phyloP scores from a whole-genome alignment of 2,888 invertebrate genomes.

The Rotaria sp. region DNA sequence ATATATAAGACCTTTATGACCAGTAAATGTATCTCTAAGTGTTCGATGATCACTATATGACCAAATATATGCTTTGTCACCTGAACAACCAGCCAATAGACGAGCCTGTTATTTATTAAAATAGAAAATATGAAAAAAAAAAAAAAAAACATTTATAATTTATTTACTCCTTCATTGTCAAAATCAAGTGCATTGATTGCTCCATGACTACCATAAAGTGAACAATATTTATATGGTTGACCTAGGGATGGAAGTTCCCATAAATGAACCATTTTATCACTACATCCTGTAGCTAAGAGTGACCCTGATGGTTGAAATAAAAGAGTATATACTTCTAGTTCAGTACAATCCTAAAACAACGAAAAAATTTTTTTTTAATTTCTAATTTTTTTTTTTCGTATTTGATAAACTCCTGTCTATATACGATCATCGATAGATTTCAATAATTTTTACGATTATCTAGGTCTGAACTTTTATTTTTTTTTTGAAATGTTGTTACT shows the following conservation, averaged over 20 bases:
- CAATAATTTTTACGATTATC: too few species aligned
- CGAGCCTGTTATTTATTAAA: conserved; percentile 60
- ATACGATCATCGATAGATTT: too few species aligned
- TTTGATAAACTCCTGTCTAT: too few species aligned
- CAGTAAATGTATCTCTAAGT: conserved; percentile 73
- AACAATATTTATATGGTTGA: conserved; percentile 50
- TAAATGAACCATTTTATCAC: conserved; percentile 88
- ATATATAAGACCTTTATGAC: conserved; percentile 93
- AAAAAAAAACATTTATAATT: conserved; percentile 2
- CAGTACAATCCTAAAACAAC: conserved; percentile 69
- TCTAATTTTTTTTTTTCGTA: too few species aligned
- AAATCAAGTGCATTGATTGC: conserved; percentile 92
- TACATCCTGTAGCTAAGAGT: conserved; percentile 77
- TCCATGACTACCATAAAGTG: conserved; percentile 83
- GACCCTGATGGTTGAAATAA: conserved; percentile 84
- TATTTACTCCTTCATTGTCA: conserved; percentile 65
- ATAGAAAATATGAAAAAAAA: not conserved
- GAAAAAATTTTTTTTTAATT: too few species aligned
- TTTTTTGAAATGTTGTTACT: too few species aligned
- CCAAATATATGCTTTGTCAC: conserved; percentile 95
- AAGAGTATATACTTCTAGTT: conserved; percentile 89
- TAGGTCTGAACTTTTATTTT: too few species aligned
- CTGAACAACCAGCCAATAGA: conserved; percentile 80
- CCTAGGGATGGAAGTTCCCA: conserved; percentile 68
- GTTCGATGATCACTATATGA: conserved; percentile 74